Evolutionary conservation across 1,140 invertebrate genomes (phyloP).

Genomic region (Schlechtendalia chinensis): DNA sequence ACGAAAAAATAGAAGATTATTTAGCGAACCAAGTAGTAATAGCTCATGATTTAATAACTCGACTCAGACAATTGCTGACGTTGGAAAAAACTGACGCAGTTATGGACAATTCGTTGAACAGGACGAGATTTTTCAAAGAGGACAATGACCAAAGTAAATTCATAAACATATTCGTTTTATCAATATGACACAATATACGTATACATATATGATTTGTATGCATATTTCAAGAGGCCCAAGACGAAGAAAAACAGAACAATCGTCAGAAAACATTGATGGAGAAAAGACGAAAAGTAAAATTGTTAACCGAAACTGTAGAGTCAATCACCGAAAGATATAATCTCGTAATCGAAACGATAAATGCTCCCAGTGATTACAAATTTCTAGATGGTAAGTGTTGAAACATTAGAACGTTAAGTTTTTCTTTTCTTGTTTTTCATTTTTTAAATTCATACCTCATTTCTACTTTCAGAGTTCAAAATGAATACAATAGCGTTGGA

Average conservation of each 20-base stretch:
- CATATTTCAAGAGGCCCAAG: background rate
- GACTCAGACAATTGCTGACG: slow-evolving; percentile 16
- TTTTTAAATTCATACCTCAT: background rate
- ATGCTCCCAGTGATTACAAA: slow-evolving; percentile 29
- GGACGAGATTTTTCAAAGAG: slow-evolving; percentile 26
- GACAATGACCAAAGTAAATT: slow-evolving; percentile 19
- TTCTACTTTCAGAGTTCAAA: slow-evolving; percentile 23
- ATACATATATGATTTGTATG: too few relatives aligned
- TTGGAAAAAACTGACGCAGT: slow-evolving; percentile 43
- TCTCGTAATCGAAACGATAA: slow-evolving; percentile 2
- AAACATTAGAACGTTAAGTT: background rate
- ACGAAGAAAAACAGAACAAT: background rate
- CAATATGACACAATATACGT: background rate
- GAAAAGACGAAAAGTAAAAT: slow-evolving; percentile 1
- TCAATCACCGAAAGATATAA: slow-evolving; percentile 18
- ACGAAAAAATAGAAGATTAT: background rate
- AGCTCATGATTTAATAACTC: slow-evolving; percentile 24
- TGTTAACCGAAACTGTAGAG: slow-evolving; percentile 8
- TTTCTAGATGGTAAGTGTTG: slow-evolving; percentile 25
- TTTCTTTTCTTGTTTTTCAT: background rate
- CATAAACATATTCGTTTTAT: background rate
- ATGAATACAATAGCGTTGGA: slow-evolving; percentile 2
- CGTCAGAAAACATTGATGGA: slow-evolving; percentile 12
- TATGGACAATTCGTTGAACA: slow-evolving; percentile 36
- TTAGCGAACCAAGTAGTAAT: background rate